phyloP scores from a whole-genome alignment of 2,113 vertebrate species.

The Calypte anna region DNA sequence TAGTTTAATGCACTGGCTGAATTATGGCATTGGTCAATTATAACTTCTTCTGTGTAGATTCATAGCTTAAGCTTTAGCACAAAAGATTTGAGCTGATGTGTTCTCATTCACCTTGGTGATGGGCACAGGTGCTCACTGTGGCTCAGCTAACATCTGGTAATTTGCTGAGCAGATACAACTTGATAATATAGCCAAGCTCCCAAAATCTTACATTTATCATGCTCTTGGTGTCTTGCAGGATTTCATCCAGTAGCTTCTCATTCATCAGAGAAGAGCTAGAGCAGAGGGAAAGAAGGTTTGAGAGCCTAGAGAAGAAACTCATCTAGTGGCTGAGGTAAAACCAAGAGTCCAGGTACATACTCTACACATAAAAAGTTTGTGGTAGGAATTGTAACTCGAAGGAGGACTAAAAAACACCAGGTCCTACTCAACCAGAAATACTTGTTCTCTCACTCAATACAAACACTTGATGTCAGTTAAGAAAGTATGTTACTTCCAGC shows the following conservation, averaged over 20 bases:
- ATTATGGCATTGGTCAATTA: not conserved
- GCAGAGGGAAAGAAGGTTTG: not conserved
- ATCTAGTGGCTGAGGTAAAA: not conserved
- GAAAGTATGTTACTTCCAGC: not conserved
- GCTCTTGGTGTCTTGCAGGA: constrained; percentile 50
- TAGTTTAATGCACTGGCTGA: not conserved
- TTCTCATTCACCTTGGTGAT: not conserved
- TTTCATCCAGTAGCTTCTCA: not conserved
- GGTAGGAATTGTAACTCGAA: not conserved
- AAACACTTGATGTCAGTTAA: not conserved
- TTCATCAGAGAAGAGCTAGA: not conserved
- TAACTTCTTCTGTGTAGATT: not conserved
- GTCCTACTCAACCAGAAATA: not conserved
- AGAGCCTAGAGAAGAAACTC: not conserved
- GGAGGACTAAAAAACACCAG: not conserved
- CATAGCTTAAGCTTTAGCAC: not conserved
- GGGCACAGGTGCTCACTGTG: not conserved
- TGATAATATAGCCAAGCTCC: accelerated
- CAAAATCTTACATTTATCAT: constrained; percentile 59
- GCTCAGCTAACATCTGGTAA: not conserved
- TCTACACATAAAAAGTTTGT: too few relatives aligned
- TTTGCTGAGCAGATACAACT: not conserved
- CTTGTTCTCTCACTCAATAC: not conserved
- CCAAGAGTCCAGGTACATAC: not conserved
- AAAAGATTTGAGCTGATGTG: not conserved